Base-by-base conservation (phyloP, 2,113 vertebrate genomes). In the Phaetusa simplex region DNA sequence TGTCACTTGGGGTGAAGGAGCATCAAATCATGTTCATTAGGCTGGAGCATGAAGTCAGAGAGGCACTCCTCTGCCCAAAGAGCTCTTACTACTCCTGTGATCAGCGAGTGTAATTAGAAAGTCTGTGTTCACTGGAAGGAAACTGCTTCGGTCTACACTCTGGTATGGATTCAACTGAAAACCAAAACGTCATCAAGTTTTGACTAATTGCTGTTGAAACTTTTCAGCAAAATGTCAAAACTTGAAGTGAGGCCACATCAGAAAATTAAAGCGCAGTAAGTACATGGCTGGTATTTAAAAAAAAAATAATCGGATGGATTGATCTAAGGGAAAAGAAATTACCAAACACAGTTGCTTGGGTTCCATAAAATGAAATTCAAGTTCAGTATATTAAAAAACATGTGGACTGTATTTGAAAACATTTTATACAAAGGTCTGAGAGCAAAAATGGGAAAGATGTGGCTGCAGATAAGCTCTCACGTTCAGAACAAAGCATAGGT, bases 161-260 rank as follows among this genome's bases (percentile, higher is more conserved):
- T 96, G 96, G 80, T 78, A 67, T 42, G 43, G 93, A 97, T 98
- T 97, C 96, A 97, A 92, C 14, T 8, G 42, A 56, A 97, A 97
- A 88, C 87, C 49, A 59, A 93, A 96, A 86, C 0, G 5, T 82
- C 21, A 30, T 81, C 7, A 2, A 94, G 81, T 95, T 97, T 82
- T 97, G 94, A 96, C 92, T 97, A 97, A 97, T 95, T 96, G 88
- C 93, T 97, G 92, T 58, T 78, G 88, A 93, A 97, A 89, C 84
- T 94, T 95, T 83, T 89, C 94, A 97, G 91, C 91, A 94, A 80
- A 91, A 94, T 42, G 90, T 94, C 95, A 95, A 93, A 96, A 90
- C 66, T 92, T 34, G 82, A 83, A 94, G 94, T 5, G 34, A 94
- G 92, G 97, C 96, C 95, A 92, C 94, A 86, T 71, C 93, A 94